A percentile compares a stretch with the other conserved stretches of the same genome.
phyloP scores from a whole-genome alignment of 2,113 vertebrate species.

The Nycticorax nycticorax region DNA sequence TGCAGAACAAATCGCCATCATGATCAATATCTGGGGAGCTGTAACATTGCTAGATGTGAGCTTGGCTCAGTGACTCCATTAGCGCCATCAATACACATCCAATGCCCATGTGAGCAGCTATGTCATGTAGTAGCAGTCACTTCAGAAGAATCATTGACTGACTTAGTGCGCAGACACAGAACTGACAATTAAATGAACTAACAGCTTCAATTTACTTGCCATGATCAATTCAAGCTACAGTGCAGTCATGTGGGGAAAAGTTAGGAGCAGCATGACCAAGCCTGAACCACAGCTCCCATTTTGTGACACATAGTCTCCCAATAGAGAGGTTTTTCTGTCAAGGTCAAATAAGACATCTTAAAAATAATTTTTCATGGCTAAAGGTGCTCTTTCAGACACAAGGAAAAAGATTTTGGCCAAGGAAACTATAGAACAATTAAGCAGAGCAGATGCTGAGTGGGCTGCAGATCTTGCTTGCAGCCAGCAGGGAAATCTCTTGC shows the following conservation, averaged over 20 bases:
- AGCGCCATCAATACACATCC: constrained; percentile 13
- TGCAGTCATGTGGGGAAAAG: not conserved
- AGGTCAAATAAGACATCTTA: not conserved
- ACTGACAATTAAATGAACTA: constrained; percentile 41
- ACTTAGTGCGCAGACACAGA: constrained; percentile 7
- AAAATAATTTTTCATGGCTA: not conserved
- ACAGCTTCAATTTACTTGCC: not conserved
- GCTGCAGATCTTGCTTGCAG: not conserved
- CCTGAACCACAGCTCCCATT: not conserved
- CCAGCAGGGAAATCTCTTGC: not conserved
- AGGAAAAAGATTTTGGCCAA: not conserved
- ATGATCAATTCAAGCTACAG: constrained; percentile 12
- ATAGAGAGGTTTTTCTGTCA: not conserved
- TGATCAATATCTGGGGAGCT: not conserved
- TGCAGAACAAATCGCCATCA: not conserved
- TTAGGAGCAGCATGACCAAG: not conserved
- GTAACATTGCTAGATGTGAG: constrained; percentile 1
- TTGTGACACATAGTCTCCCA: not conserved
- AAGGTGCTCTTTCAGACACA: not conserved
- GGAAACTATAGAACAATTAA: not conserved
- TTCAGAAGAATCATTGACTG: constrained; percentile 43
- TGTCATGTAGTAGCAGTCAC: not conserved
- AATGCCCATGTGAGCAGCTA: not conserved
- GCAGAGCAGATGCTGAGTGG: not conserved
- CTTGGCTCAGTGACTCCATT: constrained; percentile 14